phyloP scores from a whole-genome alignment of 2,113 vertebrate species.

The Nyctereutes procyonoides region DNA sequence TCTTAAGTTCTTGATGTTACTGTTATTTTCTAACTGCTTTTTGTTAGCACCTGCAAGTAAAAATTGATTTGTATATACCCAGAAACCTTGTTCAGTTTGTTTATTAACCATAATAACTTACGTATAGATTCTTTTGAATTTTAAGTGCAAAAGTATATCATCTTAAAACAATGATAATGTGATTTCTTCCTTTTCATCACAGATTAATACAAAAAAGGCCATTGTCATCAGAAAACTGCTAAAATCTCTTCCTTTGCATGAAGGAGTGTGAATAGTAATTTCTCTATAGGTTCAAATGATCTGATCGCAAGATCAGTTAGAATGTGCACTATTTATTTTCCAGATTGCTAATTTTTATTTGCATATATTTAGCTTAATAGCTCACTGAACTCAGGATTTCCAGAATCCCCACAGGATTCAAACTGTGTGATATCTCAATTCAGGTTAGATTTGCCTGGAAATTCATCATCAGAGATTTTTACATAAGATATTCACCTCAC shows the following conservation, averaged over 20 bases:
- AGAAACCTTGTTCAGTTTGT: neutral
- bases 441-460: neutral
- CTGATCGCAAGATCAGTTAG: neutral
- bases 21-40: conserved; percentile 18
- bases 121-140: neutral
- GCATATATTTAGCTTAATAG: conserved; percentile 20
- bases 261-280: neutral
- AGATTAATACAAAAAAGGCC: neutral
- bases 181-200: neutral
- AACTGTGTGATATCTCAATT: neutral
- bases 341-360: conserved; percentile 33
- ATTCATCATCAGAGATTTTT: neutral
- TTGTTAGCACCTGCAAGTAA: neutral
- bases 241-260: neutral
- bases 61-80: neutral
- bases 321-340: neutral
- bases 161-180: neutral
- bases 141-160: neutral
- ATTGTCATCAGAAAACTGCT: neutral
- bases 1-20: conserved; percentile 18
- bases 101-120: neutral
- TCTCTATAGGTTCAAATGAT: neutral
- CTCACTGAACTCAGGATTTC: conserved; percentile 18
- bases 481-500: neutral
- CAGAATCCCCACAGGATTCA: neutral